Percentiles rank a stretch among this genome's conserved stretches.
These are phyloP conservation scores for Poeciliopsis occidentalis DNA, from an alignment of 2,113 vertebrate species.

Conservation along the genomic window DNA sequence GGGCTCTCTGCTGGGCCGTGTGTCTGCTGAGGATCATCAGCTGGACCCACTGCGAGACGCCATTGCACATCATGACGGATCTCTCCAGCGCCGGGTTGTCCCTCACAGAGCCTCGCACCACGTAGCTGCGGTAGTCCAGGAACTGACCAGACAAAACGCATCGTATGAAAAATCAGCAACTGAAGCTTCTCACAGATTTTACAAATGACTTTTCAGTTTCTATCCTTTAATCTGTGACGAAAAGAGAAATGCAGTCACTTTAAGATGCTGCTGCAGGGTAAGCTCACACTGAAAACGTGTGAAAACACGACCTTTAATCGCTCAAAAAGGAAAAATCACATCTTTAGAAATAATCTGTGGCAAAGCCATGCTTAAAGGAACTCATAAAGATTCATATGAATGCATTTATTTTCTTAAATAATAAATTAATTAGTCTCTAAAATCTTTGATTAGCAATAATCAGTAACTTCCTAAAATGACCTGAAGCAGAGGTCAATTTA, in stretches of 20 bases:
- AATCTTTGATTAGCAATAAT: background rate
- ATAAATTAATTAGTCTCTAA: no score
- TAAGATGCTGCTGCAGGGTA: no score
- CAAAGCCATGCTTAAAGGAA: no score
- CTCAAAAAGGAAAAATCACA: no score
- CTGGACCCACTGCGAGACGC: conserved; percentile 94
- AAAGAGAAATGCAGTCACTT: background rate
- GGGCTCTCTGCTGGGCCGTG: conserved; percentile 88
- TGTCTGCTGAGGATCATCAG: conserved; percentile 92
- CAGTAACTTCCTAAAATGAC: background rate
- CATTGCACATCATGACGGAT: conserved; percentile 89
- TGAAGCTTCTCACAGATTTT: background rate
- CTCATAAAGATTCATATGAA: no score
- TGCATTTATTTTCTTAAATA: no score
- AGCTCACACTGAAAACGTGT: no score
- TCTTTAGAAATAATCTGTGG: no score
- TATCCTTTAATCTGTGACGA: background rate
- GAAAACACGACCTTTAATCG: no score
- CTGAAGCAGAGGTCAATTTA: background rate
- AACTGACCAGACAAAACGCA: conserved; percentile 76
- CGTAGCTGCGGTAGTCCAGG: conserved; percentile 89
- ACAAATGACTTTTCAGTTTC: background rate
- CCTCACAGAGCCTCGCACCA: conserved; percentile 84
- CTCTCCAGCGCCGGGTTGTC: conserved; percentile 86
- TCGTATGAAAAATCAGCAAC: background rate